These are phyloP conservation scores for Patagioenas fasciata DNA, from an alignment of 2,113 vertebrate genomes.

Conservation along the genomic window DNA sequence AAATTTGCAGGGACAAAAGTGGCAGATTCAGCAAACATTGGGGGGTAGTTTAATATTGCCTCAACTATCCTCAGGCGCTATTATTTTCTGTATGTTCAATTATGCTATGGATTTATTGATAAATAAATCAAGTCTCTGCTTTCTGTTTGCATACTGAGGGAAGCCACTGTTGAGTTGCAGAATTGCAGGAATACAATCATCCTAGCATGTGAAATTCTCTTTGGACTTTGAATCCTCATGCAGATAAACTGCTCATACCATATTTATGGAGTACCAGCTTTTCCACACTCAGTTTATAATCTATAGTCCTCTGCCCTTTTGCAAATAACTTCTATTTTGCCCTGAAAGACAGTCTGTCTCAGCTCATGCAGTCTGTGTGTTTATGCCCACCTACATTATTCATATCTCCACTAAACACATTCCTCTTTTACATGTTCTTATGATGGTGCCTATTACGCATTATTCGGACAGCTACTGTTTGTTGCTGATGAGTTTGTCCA, in stretches of 20 bases:
- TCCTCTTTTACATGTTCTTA: neutral
- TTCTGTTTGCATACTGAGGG: slow-evolving; percentile 14
- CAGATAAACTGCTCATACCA: slow-evolving; percentile 20
- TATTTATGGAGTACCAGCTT: slow-evolving; percentile 50
- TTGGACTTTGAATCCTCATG: slow-evolving; percentile 30
- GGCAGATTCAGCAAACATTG: slow-evolving; percentile 39
- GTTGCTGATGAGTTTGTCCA: neutral
- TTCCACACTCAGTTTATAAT: slow-evolving; percentile 62
- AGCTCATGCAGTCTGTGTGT: neutral
- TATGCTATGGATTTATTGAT: slow-evolving; percentile 46
- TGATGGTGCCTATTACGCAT: neutral
- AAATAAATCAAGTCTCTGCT: slow-evolving; percentile 50
- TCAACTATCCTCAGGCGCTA: neutral
- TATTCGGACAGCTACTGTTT: neutral
- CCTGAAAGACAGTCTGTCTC: slow-evolving; percentile 19
- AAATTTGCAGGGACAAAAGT: slow-evolving; percentile 24
- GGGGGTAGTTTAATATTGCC: slow-evolving; percentile 25
- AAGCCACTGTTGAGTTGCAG: slow-evolving; percentile 22
- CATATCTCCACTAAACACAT: neutral
- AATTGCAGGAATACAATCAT: slow-evolving; percentile 46
- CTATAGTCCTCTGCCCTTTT: slow-evolving; percentile 32
- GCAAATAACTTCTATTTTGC: slow-evolving; percentile 54
- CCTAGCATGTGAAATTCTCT: slow-evolving; percentile 16
- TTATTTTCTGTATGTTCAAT: slow-evolving; percentile 15
- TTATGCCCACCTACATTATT: slow-evolving; percentile 9